These are phyloP conservation scores for Akabosia matsudoensis DNA, from an alignment of 1,140 invertebrate genomes.

Conservation along the genomic window DNA sequence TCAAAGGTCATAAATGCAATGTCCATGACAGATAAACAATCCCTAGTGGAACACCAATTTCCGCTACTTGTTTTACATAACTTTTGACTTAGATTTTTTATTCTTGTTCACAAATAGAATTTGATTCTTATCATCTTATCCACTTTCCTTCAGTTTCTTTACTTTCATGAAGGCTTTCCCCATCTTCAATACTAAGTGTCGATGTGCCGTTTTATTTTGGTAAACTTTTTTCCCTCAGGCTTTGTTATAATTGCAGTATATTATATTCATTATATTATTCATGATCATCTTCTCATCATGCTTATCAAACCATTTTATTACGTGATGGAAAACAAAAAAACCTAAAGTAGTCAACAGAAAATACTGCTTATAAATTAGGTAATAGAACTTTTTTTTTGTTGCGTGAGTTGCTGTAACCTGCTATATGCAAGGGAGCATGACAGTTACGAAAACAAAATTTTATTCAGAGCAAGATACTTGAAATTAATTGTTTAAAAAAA, in stretches of 20 bases:
- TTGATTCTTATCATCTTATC: neutral
- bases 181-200: too few species aligned
- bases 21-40: neutral
- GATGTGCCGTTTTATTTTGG: too few species aligned
- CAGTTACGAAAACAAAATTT: neutral
- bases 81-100: neutral
- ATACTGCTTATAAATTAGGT: too few species aligned
- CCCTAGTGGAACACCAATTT: neutral
- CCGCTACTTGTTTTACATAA: constrained; percentile 1
- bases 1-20: neutral
- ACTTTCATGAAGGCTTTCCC: too few species aligned
- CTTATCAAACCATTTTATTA: neutral
- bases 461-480: neutral
- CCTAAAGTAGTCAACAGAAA: too few species aligned
- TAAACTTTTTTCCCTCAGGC: too few species aligned
- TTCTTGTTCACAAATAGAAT: neutral
- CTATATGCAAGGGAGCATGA: neutral
- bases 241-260: neutral
- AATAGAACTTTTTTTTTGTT: too few species aligned
- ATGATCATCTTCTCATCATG: neutral
- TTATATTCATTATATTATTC: neutral
- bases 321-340: neutral
- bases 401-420: neutral
- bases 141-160: neutral
- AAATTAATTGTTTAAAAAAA: neutral